Base-by-base conservation (phyloP, 2,113 vertebrate species). In the Spea multiplicata region DNA sequence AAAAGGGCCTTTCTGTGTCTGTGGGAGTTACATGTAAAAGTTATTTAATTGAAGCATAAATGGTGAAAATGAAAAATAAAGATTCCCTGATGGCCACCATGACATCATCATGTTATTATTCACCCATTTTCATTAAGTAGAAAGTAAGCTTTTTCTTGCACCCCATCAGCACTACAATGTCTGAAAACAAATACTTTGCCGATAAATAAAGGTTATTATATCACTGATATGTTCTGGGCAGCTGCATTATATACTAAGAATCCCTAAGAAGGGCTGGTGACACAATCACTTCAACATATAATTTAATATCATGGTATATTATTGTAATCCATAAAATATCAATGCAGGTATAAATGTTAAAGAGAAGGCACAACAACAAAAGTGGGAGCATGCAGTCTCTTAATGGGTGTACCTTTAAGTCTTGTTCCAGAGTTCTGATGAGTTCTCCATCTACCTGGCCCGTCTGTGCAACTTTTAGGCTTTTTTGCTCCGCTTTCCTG, bases 361-460 rank as follows among this genome's bases (percentile, higher is more conserved):
- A 30, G 30, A 30, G 30, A 30, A 30, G 30, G 30, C n/a, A n/a
- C n/a, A 30, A 30, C 30, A 30, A 30, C 30, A 30, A 30, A 30
- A 30, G 2, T 2, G 30, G 30, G 30, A 30, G 30, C 30, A 30
- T 30, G 30, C 1, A 30, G 30, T 30, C 30, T 30, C 30, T 30
- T 30, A 30, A 52, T 59, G 12, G 10, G 4, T 2, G 17, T 55
- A 98, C 97, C 96, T 99, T 99, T 79, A 99, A 89, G 90, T 99
- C 97, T 86, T 99, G 96, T 86, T 99, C 96, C 89, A 99, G 86
- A 82, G 91, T 96, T 0, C 96, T 90, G 70, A 99, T 94, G 66
- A 99, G 93, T 73, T 99, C 97, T 46, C 97, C 96, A 8, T 98
- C 97, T 86, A 99, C 96, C 52, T 97, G 96, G 12, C 97, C 97